Evolutionary conservation across 1,140 invertebrate genomes (phyloP), one percentile per base, ranked within the genome.

Genomic region (Rhyzopertha dominica): DNA sequence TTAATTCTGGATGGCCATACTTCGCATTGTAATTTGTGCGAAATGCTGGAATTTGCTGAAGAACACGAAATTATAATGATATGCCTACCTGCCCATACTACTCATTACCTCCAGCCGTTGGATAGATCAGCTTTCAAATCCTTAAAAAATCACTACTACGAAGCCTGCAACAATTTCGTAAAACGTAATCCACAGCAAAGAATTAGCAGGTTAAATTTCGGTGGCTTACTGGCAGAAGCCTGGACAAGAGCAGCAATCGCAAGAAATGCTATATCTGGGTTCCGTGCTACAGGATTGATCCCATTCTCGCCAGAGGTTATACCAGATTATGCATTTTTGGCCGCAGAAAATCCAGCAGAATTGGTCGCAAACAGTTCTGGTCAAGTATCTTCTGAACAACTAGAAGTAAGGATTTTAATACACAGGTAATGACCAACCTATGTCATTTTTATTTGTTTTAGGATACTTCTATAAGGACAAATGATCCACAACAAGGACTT

Each of bases 1-100:
- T 22, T 61, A 9, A 45, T 61, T 31, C 40, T 66, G n/a, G 60
- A 65, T 47, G 53, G 59, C 7, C 56, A 61, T 30, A 23, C 38
- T 20, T 49, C 51, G 16, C 62, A 59, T 26, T 32, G 16, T 14
- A 51, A 23, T 1, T 38, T 38, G 9, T 2, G 49, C 17, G 47
- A 57, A 29, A 45, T 47, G 26, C 43, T 58, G 8, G 45, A 54
- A 38, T 54, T 49, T 46, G 44, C 53, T 24, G 45, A 30, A 13
- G 34, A 47, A 29, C 49, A 58, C 36, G 40, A 55, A 14, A 53
- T 56, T 9, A 47, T 56, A 24, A 24, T 56, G 5, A 23, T 59
- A 13, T 47, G 53, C 19, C 23, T 59, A 20, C 56, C 53, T 12
- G 35, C 23, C 32, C 57, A 59, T 24, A 38, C 41, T 28, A 56